These are phyloP conservation scores for Hylaea fasciaria DNA, from an alignment of 2,888 invertebrate genomes.

Conservation along the genomic window DNA sequence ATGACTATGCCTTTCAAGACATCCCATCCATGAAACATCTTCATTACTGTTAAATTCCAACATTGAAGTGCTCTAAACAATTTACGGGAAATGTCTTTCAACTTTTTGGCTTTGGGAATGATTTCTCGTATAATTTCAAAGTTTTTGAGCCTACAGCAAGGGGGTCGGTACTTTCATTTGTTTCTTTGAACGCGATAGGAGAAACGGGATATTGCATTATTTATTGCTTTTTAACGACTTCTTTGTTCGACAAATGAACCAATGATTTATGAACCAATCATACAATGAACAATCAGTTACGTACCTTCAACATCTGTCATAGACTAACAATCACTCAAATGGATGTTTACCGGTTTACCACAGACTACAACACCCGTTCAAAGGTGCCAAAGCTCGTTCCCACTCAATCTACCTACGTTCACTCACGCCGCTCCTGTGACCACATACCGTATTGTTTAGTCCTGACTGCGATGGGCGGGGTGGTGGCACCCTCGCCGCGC, in stretches of 20 bases:
- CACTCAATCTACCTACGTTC: conserved; percentile 21
- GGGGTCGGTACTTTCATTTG: conserved; percentile 9
- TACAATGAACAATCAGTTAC: background rate
- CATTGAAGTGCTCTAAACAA: conserved; percentile 37
- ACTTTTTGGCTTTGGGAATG: conserved; percentile 32
- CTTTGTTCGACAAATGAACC: too few species aligned
- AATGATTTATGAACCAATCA: too few species aligned
- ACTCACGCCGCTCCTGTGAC: conserved; percentile 19
- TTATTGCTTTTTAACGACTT: too few species aligned
- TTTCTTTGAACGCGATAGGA: background rate
- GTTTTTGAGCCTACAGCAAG: conserved; percentile 28
- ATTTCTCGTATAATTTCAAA: conserved; percentile 32
- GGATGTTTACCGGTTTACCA: background rate
- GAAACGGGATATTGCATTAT: too few species aligned
- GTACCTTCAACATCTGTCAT: background rate
- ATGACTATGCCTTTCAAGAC: conserved; percentile 12
- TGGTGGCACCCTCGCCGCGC: conserved; percentile 97
- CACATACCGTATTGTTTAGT: conserved; percentile 99
- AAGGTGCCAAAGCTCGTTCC: conserved; percentile 29
- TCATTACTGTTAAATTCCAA: conserved; percentile 36
- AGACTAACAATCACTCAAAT: too few species aligned
- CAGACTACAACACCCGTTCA: background rate
- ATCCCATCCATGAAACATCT: conserved; percentile 30
- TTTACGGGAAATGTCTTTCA: conserved; percentile 43
- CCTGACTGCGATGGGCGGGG: conserved; percentile 96